phyloP scores from a whole-genome alignment of 1,140 invertebrate species.

The Drosophila fuyamai region DNA sequence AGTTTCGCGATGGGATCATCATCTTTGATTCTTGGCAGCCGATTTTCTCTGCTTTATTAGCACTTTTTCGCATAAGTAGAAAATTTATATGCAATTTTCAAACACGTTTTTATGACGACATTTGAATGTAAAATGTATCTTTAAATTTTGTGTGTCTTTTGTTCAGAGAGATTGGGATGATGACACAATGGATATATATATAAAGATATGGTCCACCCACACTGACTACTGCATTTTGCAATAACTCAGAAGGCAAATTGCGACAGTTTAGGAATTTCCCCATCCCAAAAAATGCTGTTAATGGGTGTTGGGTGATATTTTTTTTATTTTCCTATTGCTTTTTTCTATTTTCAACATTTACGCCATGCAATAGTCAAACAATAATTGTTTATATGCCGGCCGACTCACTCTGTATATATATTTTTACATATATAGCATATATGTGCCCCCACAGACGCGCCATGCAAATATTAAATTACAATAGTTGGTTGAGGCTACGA shows the following conservation, averaged over 20 bases:
- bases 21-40: slow-evolving; percentile 10
- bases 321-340: slow-evolving; percentile 20
- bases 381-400: slow-evolving; percentile 54
- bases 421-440: not conserved
- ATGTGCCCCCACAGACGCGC: slow-evolving; percentile 26
- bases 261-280: slow-evolving; percentile 58
- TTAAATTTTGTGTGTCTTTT: not conserved
- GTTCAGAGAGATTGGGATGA: slow-evolving; percentile 25
- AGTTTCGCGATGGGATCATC: slow-evolving; percentile 23
- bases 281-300: slow-evolving; percentile 6
- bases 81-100: slow-evolving; percentile 46
- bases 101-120: slow-evolving; percentile 38
- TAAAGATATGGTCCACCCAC: slow-evolving; percentile 45
- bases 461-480: slow-evolving; percentile 76
- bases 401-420: slow-evolving; percentile 14
- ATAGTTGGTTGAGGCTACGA: slow-evolving; percentile 26
- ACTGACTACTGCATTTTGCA: slow-evolving; percentile 63
- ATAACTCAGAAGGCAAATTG: slow-evolving; percentile 72
- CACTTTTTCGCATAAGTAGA: slow-evolving; percentile 34
- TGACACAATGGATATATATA: slow-evolving; percentile 59
- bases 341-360: slow-evolving; percentile 80
- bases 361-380: slow-evolving; percentile 76
- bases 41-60: slow-evolving; percentile 13
- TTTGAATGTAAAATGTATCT: slow-evolving; percentile 22
- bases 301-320: slow-evolving; percentile 8